Evolutionary conservation across 2,797 vertebrate genomes (phyloP).

Genomic region (Karalla daura): DNA sequence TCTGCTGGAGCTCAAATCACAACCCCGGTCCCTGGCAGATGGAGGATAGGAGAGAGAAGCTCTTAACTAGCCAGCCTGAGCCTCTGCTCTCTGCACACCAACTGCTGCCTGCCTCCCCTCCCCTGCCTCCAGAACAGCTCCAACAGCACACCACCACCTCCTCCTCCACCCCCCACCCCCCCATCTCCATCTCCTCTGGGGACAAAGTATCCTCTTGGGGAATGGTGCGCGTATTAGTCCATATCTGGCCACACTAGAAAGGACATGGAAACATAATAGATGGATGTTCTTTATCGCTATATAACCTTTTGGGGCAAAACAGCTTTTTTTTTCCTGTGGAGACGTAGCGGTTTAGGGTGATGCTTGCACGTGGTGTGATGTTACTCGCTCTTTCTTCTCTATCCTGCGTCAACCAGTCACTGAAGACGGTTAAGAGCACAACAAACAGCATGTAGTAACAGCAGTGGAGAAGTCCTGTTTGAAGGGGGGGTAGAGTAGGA

Average conservation of each 20-base stretch:
- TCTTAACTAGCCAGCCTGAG: slow-evolving; percentile 84
- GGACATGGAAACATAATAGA: slow-evolving; percentile 78
- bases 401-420: slow-evolving; percentile 25
- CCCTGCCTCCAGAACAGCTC: slow-evolving; percentile 70
- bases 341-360: slow-evolving; percentile 27
- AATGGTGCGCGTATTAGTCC: slow-evolving; percentile 72
- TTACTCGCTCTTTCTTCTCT: slow-evolving; percentile 30
- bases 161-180: slow-evolving; percentile 31
- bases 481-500: no score
- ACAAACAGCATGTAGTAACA: no score
- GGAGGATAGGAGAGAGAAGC: slow-evolving; percentile 84
- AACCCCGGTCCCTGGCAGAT: slow-evolving; percentile 84
- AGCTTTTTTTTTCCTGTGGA: slow-evolving; percentile 23
- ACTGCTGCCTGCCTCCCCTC: slow-evolving; percentile 82
- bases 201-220: slow-evolving; percentile 72
- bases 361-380: slow-evolving; percentile 21
- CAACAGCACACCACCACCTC: slow-evolving; percentile 57
- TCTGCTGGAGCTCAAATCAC: slow-evolving; percentile 87
- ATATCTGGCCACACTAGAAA: slow-evolving; percentile 79
- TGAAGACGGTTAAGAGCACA: neutral
- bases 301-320: slow-evolving; percentile 41
- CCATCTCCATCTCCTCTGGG: slow-evolving; percentile 69
- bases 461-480: no score
- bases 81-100: slow-evolving; percentile 84
- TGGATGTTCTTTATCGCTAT: slow-evolving; percentile 68